Conservation (phyloP, 2,113 vertebrate species). For the Thermophis baileyi region DNA sequence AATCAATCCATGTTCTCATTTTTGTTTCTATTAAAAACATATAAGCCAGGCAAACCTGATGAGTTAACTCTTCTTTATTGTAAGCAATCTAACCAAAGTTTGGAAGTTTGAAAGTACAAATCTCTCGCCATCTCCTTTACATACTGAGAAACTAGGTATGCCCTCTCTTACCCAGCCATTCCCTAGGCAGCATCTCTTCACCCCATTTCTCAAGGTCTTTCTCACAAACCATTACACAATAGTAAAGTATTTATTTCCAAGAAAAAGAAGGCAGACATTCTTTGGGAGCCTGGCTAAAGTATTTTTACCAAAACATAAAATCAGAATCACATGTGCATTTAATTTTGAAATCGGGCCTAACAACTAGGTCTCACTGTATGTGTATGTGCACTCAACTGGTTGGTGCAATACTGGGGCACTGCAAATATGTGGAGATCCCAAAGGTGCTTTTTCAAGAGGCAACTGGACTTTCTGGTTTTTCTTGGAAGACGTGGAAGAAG, state of each 20-base stretch:
- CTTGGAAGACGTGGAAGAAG: too few species aligned
- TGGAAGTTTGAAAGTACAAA: neutral
- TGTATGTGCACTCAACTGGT: neutral
- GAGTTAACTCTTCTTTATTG: neutral
- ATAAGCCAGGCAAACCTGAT: neutral
- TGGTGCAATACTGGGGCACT: neutral
- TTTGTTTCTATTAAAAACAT: neutral
- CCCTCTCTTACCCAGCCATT: neutral
- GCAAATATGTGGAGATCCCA: neutral
- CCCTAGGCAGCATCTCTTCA: neutral
- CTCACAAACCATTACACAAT: neutral
- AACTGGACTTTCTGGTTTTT: too few species aligned
- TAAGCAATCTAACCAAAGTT: neutral
- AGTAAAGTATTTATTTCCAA: neutral
- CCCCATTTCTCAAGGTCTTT: neutral
- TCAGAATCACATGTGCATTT: neutral
- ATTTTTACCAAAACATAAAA: neutral
- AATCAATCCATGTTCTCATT: neutral
- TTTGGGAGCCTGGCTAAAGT: neutral
- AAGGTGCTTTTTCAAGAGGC: too few species aligned
- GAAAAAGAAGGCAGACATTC: neutral
- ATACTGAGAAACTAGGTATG: neutral
- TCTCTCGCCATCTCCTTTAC: neutral
- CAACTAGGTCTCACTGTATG: neutral
- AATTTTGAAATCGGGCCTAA: neutral